Evolutionary conservation across 1,140 invertebrate species (phyloP).

Genomic region (Hyles vespertilio): DNA sequence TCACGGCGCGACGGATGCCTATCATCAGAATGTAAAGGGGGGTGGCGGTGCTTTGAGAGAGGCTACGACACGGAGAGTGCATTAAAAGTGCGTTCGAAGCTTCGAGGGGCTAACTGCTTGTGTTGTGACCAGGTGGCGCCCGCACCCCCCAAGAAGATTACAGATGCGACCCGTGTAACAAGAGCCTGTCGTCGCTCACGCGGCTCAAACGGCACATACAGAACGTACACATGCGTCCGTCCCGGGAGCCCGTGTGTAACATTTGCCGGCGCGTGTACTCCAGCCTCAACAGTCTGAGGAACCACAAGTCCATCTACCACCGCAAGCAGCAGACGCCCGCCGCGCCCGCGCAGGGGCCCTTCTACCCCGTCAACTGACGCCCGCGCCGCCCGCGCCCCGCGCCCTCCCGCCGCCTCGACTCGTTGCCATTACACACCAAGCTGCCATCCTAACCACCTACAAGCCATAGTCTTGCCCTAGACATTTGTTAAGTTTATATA

Average conservation of each 20-base stretch:
- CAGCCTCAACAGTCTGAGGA: conserved; percentile 89
- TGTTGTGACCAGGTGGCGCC: conserved; percentile 75
- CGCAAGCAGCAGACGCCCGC: conserved; percentile 78
- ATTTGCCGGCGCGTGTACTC: conserved; percentile 92
- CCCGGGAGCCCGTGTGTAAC: conserved; percentile 90
- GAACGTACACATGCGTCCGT: conserved; percentile 90
- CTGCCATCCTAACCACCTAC: conserved; percentile 67
- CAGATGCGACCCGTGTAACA: conserved; percentile 92
- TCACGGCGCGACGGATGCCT: conserved; percentile 58
- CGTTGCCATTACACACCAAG: conserved; percentile 62
- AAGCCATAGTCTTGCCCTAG: conserved; percentile 71
- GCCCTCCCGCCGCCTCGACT: conserved; percentile 53
- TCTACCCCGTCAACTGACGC: conserved; percentile 75
- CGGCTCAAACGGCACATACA: conserved; percentile 90
- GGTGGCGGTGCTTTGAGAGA: conserved; percentile 71
- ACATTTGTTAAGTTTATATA: conserved; percentile 63
- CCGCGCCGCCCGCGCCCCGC: conserved; percentile 30
- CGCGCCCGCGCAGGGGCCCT: conserved; percentile 55
- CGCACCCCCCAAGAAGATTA: conserved; percentile 83
- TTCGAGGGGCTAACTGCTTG: conserved; percentile 72
- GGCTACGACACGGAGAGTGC: conserved; percentile 70
- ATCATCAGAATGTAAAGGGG: conserved; percentile 60
- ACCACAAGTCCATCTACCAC: conserved; percentile 94
- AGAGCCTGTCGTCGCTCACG: conserved; percentile 88
- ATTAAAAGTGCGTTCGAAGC: conserved; percentile 74